phyloP scores from a whole-genome alignment of 1,140 invertebrate species.

The Thrips palmi region DNA sequence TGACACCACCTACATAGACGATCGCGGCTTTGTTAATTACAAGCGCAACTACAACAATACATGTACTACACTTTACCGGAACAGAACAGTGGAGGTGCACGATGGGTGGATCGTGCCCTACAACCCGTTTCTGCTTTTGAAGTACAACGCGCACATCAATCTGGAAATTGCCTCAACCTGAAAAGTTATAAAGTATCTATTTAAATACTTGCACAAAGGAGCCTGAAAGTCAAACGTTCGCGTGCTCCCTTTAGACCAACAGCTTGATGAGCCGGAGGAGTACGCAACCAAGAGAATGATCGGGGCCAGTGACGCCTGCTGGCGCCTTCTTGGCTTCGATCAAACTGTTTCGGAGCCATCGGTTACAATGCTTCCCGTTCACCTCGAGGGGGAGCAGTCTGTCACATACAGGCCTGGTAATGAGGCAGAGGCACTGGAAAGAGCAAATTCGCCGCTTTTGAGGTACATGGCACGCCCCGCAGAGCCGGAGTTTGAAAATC shows the following conservation, averaged over 20 bases:
- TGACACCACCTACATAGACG: too few species aligned
- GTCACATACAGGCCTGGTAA: neutral
- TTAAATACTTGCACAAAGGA: too few species aligned
- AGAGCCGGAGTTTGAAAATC: neutral
- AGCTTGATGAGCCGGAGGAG: neutral
- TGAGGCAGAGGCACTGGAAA: neutral
- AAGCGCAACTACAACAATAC: too few species aligned
- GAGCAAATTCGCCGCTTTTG: neutral
- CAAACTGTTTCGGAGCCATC: neutral
- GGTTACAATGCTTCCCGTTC: neutral
- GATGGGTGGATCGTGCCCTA: too few species aligned
- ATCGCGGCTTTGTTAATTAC: too few species aligned
- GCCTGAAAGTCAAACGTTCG: too few species aligned
- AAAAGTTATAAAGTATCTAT: too few species aligned
- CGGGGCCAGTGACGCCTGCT: conserved; percentile 4
- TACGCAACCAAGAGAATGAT: conserved; percentile 5
- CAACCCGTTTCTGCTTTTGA: too few species aligned
- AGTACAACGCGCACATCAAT: too few species aligned
- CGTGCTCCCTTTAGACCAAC: neutral
- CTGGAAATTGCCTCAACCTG: too few species aligned
- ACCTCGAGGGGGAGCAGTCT: conserved; percentile 1
- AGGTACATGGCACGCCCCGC: conserved; percentile 1
- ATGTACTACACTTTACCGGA: too few species aligned
- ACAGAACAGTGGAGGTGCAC: too few species aligned
- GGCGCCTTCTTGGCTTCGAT: conserved; percentile 1